Percentiles rank a stretch among this genome's conserved stretches.
These are phyloP conservation scores for Deroplatys truncata DNA, from an alignment of 2,888 invertebrate genomes.

Conservation along the genomic window DNA sequence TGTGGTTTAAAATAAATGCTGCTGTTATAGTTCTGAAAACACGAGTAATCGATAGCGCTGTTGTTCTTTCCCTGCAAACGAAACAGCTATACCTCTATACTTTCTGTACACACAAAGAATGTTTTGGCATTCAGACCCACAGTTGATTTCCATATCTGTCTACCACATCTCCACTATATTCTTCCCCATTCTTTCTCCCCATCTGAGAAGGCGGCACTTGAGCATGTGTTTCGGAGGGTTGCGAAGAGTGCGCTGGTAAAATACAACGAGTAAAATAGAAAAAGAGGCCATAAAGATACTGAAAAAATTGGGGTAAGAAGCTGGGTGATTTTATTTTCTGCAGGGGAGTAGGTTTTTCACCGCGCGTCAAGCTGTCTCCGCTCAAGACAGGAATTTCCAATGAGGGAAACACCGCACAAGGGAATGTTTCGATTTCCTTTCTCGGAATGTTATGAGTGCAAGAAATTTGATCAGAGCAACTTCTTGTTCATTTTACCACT, in stretches of 20 bases:
- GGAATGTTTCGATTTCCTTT: neutral
- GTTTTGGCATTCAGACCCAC: neutral
- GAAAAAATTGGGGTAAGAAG: neutral
- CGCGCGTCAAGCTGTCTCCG: conserved; percentile 3
- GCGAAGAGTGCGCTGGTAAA: neutral
- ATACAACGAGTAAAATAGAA: neutral
- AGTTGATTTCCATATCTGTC: neutral
- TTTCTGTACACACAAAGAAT: neutral
- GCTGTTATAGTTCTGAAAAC: too few species aligned
- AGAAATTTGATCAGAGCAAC: neutral
- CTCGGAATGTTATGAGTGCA: neutral
- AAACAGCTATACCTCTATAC: neutral
- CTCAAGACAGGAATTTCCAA: neutral
- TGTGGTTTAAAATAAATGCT: too few species aligned
- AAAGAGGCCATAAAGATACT: neutral
- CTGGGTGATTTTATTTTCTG: neutral
- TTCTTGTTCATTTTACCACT: neutral
- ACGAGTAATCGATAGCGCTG: neutral
- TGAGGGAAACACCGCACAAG: neutral
- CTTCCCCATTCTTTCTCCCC: neutral
- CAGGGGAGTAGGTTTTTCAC: neutral
- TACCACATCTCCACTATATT: neutral
- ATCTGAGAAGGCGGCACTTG: neutral
- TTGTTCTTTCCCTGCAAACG: neutral
- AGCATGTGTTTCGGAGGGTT: neutral